Base-by-base conservation (phyloP, 2,888 invertebrate genomes). In the Folsomia candida region DNA sequence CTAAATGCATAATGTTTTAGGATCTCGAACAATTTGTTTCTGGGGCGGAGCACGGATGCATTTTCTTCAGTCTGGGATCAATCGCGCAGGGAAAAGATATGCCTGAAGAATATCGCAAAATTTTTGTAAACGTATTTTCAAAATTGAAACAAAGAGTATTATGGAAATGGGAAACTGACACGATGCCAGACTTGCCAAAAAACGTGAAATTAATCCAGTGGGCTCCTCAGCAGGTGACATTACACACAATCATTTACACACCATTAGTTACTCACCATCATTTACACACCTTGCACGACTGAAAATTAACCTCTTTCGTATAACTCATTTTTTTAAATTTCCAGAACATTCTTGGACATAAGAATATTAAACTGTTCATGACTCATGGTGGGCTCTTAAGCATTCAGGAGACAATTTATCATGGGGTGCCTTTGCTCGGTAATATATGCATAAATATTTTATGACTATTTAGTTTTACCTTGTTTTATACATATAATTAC, bases 31-130 rank as follows among this genome's bases (percentile, higher is more conserved):
- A 69, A 22, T 66, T 74, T 28, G 22, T 73, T 0, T 51, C 25
- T 78, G 86, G 86, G 66, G 87, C 90, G 0, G 83, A 62, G 24
- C 18, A 89, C 29, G 93, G 92, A 2, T 92, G 93, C 81, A 88
- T 93, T 69, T 92, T 89, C 82, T 90, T 93, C 18, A 92, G 91
- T 51, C 92, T 93, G 91, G 93, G 93, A 0, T 92, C 92, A 0
- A 91, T 92, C 1, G 92, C 92, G 0, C 87, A 89, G 79, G 91
- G 91, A 0, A 88, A 89, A 25, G 91, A 89, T 79, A 92, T 92
- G 91, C 92, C 93, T 0, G 87, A 90, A 64, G 86, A 89, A 3
- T 85, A 90, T 0, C 87, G 91, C 68, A 86, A 87, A 27, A 85
- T 90, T 81, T 86, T 93, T 66, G 86, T 91, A 22, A 87, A 88